Evolutionary conservation across 2,888 invertebrate genomes (phyloP).

Genomic region (Hipparchia sbordonii): DNA sequence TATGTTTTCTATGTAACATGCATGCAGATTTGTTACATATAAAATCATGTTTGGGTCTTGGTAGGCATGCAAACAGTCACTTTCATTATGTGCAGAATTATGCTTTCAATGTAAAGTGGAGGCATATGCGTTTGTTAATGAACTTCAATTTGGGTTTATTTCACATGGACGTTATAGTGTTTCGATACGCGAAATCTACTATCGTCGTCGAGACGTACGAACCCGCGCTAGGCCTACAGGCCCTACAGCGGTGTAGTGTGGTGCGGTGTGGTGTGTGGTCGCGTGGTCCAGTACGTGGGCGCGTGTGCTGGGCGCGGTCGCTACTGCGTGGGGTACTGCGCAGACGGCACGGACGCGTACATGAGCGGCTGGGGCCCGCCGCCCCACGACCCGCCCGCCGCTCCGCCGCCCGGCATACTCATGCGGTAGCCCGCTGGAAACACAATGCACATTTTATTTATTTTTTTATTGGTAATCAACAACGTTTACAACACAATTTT

Average conservation of each 20-base stretch:
- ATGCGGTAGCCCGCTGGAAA: constrained; percentile 84
- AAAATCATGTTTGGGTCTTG: no score
- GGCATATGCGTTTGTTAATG: no score
- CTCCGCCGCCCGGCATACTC: constrained; percentile 83
- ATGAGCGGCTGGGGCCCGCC: constrained; percentile 85
- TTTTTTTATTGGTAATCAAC: no score
- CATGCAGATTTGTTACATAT: no score
- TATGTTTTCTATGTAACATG: no score
- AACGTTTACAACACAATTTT: no score
- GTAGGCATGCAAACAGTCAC: no score
- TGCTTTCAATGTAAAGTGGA: no score
- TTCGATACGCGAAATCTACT: background rate
- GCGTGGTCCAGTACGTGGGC: constrained; percentile 29
- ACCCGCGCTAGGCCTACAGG: background rate
- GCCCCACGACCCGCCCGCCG: constrained; percentile 70
- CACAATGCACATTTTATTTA: constrained; percentile 18
- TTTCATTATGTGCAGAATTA: no score
- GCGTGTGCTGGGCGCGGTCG: constrained; percentile 39
- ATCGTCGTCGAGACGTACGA: background rate
- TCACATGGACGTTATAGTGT: background rate
- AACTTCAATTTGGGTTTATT: background rate
- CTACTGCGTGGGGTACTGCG: constrained; percentile 94
- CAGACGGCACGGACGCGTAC: constrained; percentile 92
- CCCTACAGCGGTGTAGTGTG: background rate
- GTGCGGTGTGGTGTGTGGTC: background rate